These are phyloP conservation scores for Apus apus DNA, from an alignment of 2,113 vertebrate genomes.

Conservation along the genomic window DNA sequence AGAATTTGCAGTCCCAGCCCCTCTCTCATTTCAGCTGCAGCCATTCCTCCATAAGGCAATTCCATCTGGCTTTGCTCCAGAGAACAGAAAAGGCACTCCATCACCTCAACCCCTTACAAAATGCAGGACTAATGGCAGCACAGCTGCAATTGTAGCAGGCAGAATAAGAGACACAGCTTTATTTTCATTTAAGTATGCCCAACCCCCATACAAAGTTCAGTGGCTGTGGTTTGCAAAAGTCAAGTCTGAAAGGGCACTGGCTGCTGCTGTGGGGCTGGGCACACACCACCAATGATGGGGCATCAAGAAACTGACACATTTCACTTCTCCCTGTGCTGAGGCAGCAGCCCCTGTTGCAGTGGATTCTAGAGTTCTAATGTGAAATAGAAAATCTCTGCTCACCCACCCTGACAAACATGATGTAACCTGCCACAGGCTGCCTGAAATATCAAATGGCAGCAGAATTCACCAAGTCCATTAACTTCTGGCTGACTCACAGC, in stretches of 20 bases:
- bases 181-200: not conserved
- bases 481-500: not conserved
- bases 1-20: not conserved
- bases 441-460: rapidly evolving
- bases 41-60: not conserved
- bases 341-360: not conserved
- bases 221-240: not conserved
- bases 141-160: not conserved
- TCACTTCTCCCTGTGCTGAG: not conserved
- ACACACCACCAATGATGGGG: not conserved
- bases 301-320: not conserved
- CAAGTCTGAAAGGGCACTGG: not conserved
- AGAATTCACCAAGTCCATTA: not conserved
- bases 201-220: not conserved
- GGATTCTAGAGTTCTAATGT: not conserved
- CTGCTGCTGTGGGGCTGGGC: not conserved
- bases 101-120: rapidly evolving
- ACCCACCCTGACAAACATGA: not conserved
- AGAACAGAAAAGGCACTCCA: not conserved
- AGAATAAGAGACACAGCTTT: rapidly evolving
- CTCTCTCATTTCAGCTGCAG: not conserved
- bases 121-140: not conserved
- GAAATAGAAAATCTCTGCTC: not conserved
- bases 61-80: not conserved
- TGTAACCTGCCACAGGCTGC: not conserved